Evolutionary conservation across 2,113 vertebrate genomes (phyloP), one percentile per base, ranked within the genome.

Genomic region (Hippoglossus stenolepis): DNA sequence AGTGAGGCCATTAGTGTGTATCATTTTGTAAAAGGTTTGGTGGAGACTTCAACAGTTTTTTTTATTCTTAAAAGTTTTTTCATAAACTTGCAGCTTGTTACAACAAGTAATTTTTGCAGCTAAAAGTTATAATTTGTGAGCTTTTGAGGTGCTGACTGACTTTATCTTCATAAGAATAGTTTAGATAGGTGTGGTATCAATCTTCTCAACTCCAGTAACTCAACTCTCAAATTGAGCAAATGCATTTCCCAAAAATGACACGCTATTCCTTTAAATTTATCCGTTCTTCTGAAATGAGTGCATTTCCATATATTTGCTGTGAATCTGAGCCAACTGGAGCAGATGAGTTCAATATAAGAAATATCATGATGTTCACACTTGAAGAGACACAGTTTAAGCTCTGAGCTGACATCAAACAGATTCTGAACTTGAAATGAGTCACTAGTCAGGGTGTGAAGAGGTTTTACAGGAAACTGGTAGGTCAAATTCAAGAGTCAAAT

Each of bases 401-500:
- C 21, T 10, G 28, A 80, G 23, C 6, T 45, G 60, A 80, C 69
- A 67, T 11, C 13, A 6, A 28, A 65, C 40, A 26, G 21, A 35
- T 56, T 53, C 18, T 45, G 17, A 66, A 51, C 64, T 31, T 66
- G 23, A 9, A 51, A 5, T 1, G 65, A 65, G 56, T 56, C 68
- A 58, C 38, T 21, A 11, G 60, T 68, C 12, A 43, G 5, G 18
- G 24, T 23, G 51, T 66, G 38, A 57, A 67, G 47, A 58, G 60
- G 2, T 60, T 63, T 63, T 26, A 43, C 53, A 1, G 40, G n/a
- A 68, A 82, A 45, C 23, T 24, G 21, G 43, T 8, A n/a, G 53
- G 12, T 66, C 26, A 17, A 68, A 72, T 38, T 24, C 21, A 63
- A n/a, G 18, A 75, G 35, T 77, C 20, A 49, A 65, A 75, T 79